Conservation (phyloP, 2,797 vertebrate genomes). For the Typhlichthys subterraneus region DNA sequence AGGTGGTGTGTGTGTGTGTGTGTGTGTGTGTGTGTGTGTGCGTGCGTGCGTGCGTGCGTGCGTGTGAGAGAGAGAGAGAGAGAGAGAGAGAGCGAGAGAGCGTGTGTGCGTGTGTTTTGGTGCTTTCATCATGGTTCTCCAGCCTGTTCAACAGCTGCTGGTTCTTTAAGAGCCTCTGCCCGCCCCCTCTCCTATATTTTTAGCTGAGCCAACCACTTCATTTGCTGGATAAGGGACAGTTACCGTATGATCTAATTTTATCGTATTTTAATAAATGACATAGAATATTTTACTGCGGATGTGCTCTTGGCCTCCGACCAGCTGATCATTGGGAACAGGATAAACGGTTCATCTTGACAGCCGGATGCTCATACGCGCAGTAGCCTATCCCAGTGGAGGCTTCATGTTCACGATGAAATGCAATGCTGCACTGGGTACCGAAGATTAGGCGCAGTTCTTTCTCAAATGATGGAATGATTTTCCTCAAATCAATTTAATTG, state of each 20-base stretch:
- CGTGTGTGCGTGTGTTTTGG: background rate
- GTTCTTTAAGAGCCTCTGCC: slow-evolving; percentile 82
- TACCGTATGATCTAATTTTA: slow-evolving; percentile 68
- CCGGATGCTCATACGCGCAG: slow-evolving; percentile 63
- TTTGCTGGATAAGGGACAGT: slow-evolving; percentile 72
- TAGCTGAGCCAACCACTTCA: slow-evolving; percentile 81
- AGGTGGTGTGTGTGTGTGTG: slow-evolving; percentile 22
- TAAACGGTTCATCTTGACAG: slow-evolving; percentile 42
- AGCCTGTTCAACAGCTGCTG: slow-evolving; percentile 60
- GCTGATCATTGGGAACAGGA: slow-evolving; percentile 49
- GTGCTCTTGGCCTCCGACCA: slow-evolving; percentile 41
- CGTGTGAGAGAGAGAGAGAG: background rate
- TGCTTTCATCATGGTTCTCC: slow-evolving; percentile 16
- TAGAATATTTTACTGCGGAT: slow-evolving; percentile 57
- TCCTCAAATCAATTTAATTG: slow-evolving; percentile 39
- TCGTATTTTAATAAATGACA: slow-evolving; percentile 67
- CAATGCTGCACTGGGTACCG: slow-evolving; percentile 59
- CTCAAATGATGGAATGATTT: slow-evolving; percentile 54
- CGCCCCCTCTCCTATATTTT: slow-evolving; percentile 81
- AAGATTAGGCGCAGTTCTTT: slow-evolving; percentile 46
- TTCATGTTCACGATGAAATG: slow-evolving; percentile 63
- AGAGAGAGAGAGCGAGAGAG: no score
- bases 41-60: background rate
- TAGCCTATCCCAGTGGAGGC: slow-evolving; percentile 49
- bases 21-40: slow-evolving; percentile 7